These are phyloP conservation scores for Oscheius onirici DNA, from an alignment of 2,888 invertebrate genomes.

Conservation along the genomic window DNA sequence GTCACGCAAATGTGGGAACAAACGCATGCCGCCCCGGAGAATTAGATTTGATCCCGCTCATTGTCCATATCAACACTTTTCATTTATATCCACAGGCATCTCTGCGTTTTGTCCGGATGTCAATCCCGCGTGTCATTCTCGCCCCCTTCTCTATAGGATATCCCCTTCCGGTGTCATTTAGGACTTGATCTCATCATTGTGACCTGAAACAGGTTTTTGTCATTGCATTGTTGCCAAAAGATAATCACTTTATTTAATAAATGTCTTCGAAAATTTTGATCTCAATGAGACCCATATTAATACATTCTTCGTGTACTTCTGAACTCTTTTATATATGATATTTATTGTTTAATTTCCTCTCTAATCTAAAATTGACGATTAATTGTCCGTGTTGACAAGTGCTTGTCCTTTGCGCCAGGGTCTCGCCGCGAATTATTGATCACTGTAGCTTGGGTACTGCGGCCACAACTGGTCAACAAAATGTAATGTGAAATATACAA, in stretches of 20 bases:
- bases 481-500: neutral
- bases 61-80: slow-evolving; percentile 13
- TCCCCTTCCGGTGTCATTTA: slow-evolving; percentile 22
- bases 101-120: neutral
- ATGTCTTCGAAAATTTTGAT: too few relatives aligned
- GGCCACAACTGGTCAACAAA: slow-evolving; percentile 29
- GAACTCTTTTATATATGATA: too few relatives aligned
- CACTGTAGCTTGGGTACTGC: slow-evolving; percentile 22
- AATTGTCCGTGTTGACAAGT: too few relatives aligned
- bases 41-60: slow-evolving; percentile 19
- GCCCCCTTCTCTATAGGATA: slow-evolving; percentile 5
- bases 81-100: neutral
- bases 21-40: slow-evolving; percentile 31
- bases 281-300: too few relatives aligned
- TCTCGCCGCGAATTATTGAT: slow-evolving; percentile 15
- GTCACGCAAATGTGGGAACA: slow-evolving; percentile 68
- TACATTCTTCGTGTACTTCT: too few relatives aligned
- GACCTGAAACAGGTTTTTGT: slow-evolving; percentile 10
- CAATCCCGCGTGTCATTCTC: slow-evolving; percentile 14
- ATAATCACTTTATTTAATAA: too few relatives aligned
- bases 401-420: neutral
- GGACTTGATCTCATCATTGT: slow-evolving; percentile 13
- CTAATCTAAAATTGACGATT: too few relatives aligned
- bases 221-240: slow-evolving; percentile 11
- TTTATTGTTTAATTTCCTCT: too few relatives aligned